These are phyloP conservation scores for Diacarnus erythraeanus DNA, from an alignment of 37 sponge, comb jelly and placozoan species.

Conservation along the genomic window DNA sequence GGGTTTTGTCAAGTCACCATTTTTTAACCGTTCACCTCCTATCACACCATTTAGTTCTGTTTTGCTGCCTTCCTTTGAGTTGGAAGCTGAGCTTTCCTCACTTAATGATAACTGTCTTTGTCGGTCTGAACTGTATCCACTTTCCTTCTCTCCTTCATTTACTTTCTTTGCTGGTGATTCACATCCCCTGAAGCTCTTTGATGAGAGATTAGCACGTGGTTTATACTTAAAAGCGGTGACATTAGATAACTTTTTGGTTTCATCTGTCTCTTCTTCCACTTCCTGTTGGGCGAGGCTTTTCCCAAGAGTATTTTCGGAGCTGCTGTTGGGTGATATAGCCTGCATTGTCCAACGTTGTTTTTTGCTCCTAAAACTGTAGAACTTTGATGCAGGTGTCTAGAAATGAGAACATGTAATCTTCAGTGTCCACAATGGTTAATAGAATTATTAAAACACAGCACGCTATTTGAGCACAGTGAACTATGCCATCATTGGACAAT, in stretches of 20 bases:
- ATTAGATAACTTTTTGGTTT: background rate
- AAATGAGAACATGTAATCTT: too few species aligned
- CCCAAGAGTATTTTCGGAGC: background rate
- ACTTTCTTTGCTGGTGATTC: background rate
- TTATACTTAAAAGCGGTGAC: background rate
- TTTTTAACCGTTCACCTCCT: background rate
- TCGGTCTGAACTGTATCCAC: background rate
- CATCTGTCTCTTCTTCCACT: background rate
- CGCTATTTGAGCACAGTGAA: too few species aligned
- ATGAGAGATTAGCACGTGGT: background rate
- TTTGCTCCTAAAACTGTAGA: constrained; percentile 15
- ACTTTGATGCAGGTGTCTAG: constrained; percentile 1
- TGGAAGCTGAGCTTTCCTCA: background rate
- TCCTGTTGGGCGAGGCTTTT: background rate
- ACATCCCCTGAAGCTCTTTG: background rate
- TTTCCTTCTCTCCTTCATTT: background rate
- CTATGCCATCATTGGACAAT: too few species aligned
- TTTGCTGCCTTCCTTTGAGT: background rate
- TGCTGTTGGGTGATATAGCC: constrained; percentile 8
- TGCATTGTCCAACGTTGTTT: constrained; percentile 42
- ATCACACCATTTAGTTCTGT: background rate
- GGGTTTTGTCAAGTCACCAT: background rate
- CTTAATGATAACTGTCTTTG: background rate
- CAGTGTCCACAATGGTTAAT: too few species aligned
- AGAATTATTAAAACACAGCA: too few species aligned